Percentiles rank a stretch among this genome's conserved stretches.
Evolutionary conservation across 2,113 vertebrate species (phyloP).

Genomic region (Eurystomus gularis): DNA sequence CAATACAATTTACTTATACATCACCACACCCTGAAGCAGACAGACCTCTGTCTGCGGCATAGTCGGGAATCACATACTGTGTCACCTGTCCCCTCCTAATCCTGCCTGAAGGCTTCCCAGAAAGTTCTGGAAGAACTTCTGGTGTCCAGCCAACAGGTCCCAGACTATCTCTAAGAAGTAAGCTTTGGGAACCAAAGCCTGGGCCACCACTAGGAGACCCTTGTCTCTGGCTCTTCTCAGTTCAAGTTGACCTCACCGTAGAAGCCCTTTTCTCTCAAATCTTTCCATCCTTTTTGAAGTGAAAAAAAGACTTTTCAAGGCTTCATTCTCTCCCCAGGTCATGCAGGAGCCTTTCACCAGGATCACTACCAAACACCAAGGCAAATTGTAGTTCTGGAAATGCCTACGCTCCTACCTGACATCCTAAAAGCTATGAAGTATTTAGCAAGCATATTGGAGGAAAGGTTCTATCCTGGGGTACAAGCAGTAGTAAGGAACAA

Average conservation of each 20-base stretch:
- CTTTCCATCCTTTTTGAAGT: not conserved
- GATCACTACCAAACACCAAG: not conserved
- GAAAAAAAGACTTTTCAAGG: not conserved
- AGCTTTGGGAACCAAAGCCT: not conserved
- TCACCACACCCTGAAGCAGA: not conserved
- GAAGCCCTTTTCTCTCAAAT: not conserved
- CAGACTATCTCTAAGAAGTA: not conserved
- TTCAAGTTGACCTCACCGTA: not conserved
- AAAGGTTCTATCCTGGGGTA: not conserved
- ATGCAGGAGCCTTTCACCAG: not conserved
- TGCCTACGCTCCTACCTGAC: not conserved
- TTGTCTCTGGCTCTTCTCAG: not conserved
- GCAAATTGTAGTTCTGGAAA: not conserved
- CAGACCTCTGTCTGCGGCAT: rapidly evolving
- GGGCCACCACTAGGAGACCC: rapidly evolving
- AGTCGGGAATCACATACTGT: rapidly evolving
- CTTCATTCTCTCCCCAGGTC: not conserved
- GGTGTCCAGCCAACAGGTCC: not conserved
- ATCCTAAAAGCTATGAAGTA: not conserved
- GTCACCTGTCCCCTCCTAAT: not conserved
- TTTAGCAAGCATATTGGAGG: not conserved
- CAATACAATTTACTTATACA: rapidly evolving
- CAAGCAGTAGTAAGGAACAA: not conserved
- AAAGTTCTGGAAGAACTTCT: not conserved
- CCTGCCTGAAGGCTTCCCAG: not conserved